phyloP scores from a whole-genome alignment of 1,140 invertebrate genomes.

The Meloidogyne floridensis region DNA sequence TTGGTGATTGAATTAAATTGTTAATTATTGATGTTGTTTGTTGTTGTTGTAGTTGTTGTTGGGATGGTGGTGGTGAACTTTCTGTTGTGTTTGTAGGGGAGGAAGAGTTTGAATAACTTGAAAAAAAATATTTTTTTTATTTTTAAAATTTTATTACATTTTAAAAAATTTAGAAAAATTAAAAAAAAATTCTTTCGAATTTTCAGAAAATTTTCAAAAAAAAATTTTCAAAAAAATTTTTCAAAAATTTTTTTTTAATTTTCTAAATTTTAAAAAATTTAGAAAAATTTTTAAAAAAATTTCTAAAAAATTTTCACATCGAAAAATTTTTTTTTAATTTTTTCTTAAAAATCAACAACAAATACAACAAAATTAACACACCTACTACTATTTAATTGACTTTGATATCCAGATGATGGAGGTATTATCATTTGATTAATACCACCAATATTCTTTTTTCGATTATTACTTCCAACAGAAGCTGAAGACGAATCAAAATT shows the following conservation, averaged over 20 bases:
- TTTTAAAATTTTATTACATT: too few species aligned
- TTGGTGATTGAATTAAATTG: conserved; percentile 40
- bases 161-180: background rate
- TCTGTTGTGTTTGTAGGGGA: conserved; percentile 23
- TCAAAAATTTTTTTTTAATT: too few species aligned
- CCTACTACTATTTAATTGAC: conserved; percentile 53
- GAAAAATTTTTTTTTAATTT: too few species aligned
- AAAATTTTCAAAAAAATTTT: too few species aligned
- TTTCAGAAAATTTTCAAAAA: too few species aligned
- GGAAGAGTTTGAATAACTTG: conserved; percentile 29
- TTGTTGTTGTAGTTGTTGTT: too few species aligned
- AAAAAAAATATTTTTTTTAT: background rate
- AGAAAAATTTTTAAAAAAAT: too few species aligned
- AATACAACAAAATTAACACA: conserved; percentile 4
- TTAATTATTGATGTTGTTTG: conserved; percentile 22
- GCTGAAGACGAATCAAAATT: background rate
- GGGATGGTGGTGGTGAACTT: background rate
- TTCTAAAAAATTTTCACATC: too few species aligned
- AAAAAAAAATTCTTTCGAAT: too few species aligned
- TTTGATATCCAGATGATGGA: conserved; percentile 54
- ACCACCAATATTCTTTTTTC: background rate
- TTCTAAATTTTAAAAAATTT: too few species aligned
- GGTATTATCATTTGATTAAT: conserved; percentile 19
- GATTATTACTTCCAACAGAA: conserved; percentile 6
- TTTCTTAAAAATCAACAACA: background rate